A percentile compares a stretch with the other conserved stretches of the same genome.
Conservation (phyloP, 1,140 invertebrate genomes). For the Drosophila prosaltans region DNA sequence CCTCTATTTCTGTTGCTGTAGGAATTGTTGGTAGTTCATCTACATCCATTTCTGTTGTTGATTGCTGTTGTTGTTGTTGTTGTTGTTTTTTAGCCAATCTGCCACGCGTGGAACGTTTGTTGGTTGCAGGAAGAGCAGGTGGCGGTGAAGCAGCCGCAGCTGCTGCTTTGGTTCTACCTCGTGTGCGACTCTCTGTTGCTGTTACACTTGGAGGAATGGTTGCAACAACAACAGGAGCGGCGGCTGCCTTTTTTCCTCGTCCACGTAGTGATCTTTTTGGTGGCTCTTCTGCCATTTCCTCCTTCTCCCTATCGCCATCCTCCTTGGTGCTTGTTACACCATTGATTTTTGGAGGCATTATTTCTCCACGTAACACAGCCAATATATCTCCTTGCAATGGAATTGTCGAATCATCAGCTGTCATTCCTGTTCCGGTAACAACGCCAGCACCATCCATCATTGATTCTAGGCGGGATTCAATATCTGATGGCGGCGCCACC, state of each 20-base stretch:
- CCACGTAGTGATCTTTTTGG: conserved; percentile 57
- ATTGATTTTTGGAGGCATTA: conserved; percentile 52
- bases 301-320: background rate
- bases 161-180: conserved; percentile 44
- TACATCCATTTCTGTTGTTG: conserved; percentile 35
- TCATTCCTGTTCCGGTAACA: background rate
- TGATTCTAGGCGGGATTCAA: conserved; percentile 76
- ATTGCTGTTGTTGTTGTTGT: conserved; percentile 16
- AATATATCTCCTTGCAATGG: conserved; percentile 79
- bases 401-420: conserved; percentile 29
- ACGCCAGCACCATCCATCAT: conserved; percentile 74
- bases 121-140: conserved; percentile 22
- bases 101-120: conserved; percentile 58
- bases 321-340: conserved; percentile 31
- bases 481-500: conserved; percentile 81
- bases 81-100: conserved; percentile 37
- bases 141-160: conserved; percentile 14
- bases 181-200: conserved; percentile 42
- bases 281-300: conserved; percentile 2
- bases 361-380: conserved; percentile 73
- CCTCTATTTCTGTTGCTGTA: conserved; percentile 11
- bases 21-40: conserved; percentile 31
- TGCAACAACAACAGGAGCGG: too few relatives aligned
- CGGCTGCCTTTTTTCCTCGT: conserved; percentile 45
- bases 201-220: conserved; percentile 13